Percentiles rank a stretch among this genome's conserved stretches.
Evolutionary conservation across 2,888 invertebrate genomes (phyloP).

Genomic region (Tricholauxania praeusta): DNA sequence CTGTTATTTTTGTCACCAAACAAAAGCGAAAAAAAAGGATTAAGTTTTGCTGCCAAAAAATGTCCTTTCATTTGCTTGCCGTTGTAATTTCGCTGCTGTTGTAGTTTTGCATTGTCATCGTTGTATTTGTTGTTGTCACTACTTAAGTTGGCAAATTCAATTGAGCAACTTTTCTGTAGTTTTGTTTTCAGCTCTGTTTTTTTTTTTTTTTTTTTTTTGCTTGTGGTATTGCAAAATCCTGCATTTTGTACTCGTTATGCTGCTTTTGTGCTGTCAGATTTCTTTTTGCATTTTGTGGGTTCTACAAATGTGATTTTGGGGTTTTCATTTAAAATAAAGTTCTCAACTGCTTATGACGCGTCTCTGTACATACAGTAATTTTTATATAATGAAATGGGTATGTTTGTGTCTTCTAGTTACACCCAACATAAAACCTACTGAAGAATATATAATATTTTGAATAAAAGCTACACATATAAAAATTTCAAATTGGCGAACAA

Average conservation of each 20-base stretch:
- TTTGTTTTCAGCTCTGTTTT: not conserved
- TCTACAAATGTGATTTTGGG: not conserved
- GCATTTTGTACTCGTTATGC: too few species aligned
- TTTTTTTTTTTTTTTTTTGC: conserved; percentile 2
- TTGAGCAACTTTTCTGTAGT: conserved; percentile 49
- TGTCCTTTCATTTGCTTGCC: conserved; percentile 52
- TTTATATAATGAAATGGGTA: too few species aligned
- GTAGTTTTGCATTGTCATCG: conserved; percentile 20
- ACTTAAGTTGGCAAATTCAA: conserved; percentile 46
- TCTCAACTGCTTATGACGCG: too few species aligned
- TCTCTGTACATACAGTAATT: too few species aligned
- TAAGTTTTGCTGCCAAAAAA: conserved; percentile 49
- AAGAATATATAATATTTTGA: too few species aligned
- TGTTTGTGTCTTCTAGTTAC: too few species aligned
- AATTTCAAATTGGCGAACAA: too few species aligned
- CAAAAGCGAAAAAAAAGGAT: conserved; percentile 49
- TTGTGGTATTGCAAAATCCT: too few species aligned
- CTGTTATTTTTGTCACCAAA: conserved; percentile 42
- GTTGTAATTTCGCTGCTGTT: conserved; percentile 46
- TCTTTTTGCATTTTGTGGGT: not conserved
- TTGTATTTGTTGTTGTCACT: conserved; percentile 24
- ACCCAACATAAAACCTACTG: too few species aligned
- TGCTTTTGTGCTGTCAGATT: too few species aligned
- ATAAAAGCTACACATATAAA: too few species aligned
- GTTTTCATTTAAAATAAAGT: conserved; percentile 13